Conservation (phyloP, 2,113 vertebrate genomes). For the Pelodiscus sinensis region DNA sequence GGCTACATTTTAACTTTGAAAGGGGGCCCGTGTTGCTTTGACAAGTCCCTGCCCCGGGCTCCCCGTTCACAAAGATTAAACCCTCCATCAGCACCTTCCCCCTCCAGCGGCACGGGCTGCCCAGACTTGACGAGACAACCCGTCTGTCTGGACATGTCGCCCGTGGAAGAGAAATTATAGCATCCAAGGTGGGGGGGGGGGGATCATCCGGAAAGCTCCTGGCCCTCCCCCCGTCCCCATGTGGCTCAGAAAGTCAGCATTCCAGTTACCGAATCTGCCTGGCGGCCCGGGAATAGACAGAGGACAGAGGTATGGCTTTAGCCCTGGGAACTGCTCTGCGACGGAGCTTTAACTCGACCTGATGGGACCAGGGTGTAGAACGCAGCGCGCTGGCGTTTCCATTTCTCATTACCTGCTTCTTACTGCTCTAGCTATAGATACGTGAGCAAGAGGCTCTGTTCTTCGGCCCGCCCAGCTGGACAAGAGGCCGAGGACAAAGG, state of each 20-base stretch:
- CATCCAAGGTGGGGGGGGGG: background rate
- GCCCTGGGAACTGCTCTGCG: background rate
- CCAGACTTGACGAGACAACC: slow-evolving; percentile 27
- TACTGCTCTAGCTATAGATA: background rate
- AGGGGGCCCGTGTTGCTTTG: background rate
- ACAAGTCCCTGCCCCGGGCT: slow-evolving; percentile 14
- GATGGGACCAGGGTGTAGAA: background rate
- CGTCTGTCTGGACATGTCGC: slow-evolving; percentile 20
- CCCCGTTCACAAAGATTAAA: background rate
- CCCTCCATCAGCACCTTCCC: slow-evolving; percentile 17
- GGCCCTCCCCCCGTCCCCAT: background rate
- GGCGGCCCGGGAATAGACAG: background rate
- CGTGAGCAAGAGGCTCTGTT: background rate
- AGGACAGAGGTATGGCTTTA: background rate
- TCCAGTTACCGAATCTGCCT: background rate
- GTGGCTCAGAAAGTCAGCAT: background rate
- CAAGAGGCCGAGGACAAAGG: background rate
- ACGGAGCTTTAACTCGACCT: background rate
- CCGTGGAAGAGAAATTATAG: slow-evolving; percentile 14
- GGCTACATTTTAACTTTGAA: background rate
- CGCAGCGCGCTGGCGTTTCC: background rate
- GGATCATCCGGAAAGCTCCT: background rate
- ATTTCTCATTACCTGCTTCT: background rate
- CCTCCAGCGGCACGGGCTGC: slow-evolving; percentile 15
- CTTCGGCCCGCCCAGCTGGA: background rate